Percentiles rank a stretch among this genome's conserved stretches.
Evolutionary conservation across 2,888 invertebrate species (phyloP).

Genomic region (Lasioglossum calceatum): DNA sequence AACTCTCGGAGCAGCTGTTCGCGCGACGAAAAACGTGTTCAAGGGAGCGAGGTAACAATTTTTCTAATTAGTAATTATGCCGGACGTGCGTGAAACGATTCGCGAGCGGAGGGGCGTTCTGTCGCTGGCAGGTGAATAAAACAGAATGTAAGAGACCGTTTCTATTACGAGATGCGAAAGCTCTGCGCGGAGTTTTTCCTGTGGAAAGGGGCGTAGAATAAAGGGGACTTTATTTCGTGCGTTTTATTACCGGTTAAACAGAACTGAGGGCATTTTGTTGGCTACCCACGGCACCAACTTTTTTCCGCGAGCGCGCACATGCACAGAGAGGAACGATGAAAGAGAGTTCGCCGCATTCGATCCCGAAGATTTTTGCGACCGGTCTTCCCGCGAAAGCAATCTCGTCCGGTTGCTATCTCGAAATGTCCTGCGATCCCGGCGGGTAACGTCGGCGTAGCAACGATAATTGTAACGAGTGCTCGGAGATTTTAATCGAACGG

Average conservation of each 20-base stretch:
- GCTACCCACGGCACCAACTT: not conserved
- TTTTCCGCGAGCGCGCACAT: no score
- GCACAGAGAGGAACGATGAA: not conserved
- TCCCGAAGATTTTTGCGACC: not conserved
- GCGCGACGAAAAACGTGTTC: not conserved
- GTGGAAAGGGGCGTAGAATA: not conserved
- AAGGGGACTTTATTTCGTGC: not conserved
- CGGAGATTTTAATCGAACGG: not conserved
- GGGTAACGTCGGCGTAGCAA: not conserved
- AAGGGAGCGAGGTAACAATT: not conserved
- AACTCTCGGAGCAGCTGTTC: not conserved
- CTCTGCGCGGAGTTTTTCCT: not conserved
- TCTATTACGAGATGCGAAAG: conserved; percentile 16
- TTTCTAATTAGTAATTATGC: conserved; percentile 1
- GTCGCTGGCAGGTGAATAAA: conserved; percentile 8
- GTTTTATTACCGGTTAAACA: conserved; percentile 14
- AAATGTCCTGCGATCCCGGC: not conserved
- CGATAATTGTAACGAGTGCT: not conserved
- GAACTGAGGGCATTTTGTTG: conserved; percentile 1
- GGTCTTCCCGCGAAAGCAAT: not conserved
- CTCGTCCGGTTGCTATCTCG: not conserved
- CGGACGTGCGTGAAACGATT: conserved; percentile 5
- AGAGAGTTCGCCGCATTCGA: not conserved
- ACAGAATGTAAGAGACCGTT: conserved; percentile 6
- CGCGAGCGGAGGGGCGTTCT: not conserved